Base-by-base conservation (phyloP, 2,797 vertebrate genomes). In the Mastacembelus armatus region DNA sequence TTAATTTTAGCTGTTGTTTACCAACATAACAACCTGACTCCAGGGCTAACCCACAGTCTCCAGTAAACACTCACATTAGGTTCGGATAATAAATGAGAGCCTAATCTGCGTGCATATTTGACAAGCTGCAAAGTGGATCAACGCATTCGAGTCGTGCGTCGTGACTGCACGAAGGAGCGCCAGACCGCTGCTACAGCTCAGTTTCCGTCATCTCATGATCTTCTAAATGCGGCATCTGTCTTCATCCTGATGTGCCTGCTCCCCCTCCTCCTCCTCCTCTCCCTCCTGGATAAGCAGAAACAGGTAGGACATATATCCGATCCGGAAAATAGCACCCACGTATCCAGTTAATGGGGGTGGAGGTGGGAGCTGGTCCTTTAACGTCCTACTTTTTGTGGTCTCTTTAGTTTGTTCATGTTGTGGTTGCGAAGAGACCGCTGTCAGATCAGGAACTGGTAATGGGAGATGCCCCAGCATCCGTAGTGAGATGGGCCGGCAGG, bases 261-360 rank as follows among this genome's bases (percentile, higher is more conserved):
- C 78, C 49, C 62, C 74, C 10, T 66, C 78, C 24, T 57, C 58
- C 14, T 57, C 49, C 21, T 21, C 49, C 11, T 22, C 24, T 43
- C 26, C 52, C 78, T 54, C 27, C 73, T 40, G 74, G 68, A 83
- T n/a, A 70, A 39, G 56, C 73, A 79, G 52, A 66, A 48, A 67
- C 85, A 86, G 90, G 88, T 89, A 90, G 54, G 88, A 85, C 67
- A 64, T 44, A 39, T 62, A 54, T 59, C 69, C 40, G 22, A 58
- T 65, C 60, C 48, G 29, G 12, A 9, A 22, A 61, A 56, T 7
- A 49, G 50, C 52, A 42, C 52, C 45, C 45, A 65, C 32, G 50
- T 16, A 45, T 49, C 30, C 47, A 47, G 15, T 29, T 22, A 48
- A 32, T 38, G 58, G 4, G 33, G 30, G 32, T 27, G 43, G 54